A percentile compares a stretch with the other conserved stretches of the same genome.
Evolutionary conservation across 1,140 invertebrate species (phyloP).

Genomic region (Brachystomella parvula): DNA sequence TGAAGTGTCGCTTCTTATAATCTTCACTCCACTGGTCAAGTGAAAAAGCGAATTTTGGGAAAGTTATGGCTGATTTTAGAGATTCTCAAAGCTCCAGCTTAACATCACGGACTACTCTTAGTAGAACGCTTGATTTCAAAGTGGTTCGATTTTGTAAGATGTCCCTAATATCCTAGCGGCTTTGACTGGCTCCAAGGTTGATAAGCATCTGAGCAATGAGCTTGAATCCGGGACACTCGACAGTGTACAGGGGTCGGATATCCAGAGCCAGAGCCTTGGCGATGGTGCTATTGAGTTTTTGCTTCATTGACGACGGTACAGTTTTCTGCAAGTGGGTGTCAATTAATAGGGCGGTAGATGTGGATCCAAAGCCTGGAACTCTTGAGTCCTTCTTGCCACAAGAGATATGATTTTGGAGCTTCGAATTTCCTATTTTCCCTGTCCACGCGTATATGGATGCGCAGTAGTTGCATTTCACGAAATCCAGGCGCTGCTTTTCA

Average conservation of each 20-base stretch:
- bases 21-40: conserved; percentile 9
- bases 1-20: conserved; percentile 1
- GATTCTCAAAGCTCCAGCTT: not conserved
- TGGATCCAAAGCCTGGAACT: no score
- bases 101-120: not conserved
- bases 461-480: not conserved
- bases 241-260: not conserved
- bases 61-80: not conserved
- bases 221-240: not conserved
- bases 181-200: not conserved
- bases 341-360: not conserved
- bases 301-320: not conserved
- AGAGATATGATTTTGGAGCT: not conserved
- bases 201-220: not conserved
- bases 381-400: not conserved
- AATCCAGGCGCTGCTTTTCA: not conserved
- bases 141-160: not conserved
- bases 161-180: not conserved
- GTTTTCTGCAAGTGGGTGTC: not conserved
- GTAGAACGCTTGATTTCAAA: not conserved
- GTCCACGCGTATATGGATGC: not conserved
- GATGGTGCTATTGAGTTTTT: not conserved
- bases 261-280: not conserved
- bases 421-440: not conserved
- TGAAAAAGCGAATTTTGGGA: not conserved